A percentile compares a stretch with the other conserved stretches of the same genome.
phyloP scores from a whole-genome alignment of 1,140 invertebrate species.

The Lepidurus packardi region DNA sequence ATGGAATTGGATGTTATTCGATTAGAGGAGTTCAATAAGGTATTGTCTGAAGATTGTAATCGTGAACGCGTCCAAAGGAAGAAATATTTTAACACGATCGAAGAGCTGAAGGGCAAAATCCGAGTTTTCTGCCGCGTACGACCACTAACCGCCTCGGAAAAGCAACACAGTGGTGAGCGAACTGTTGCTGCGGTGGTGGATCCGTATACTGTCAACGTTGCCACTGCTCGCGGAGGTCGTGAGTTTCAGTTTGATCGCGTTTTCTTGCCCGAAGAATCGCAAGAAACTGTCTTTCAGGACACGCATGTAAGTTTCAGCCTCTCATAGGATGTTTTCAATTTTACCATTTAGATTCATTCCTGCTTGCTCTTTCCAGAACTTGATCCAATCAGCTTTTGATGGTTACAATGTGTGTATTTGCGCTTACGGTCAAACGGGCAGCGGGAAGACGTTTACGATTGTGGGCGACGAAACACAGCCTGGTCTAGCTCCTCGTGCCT shows the following conservation, averaged over 20 bases:
- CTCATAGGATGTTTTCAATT: not conserved
- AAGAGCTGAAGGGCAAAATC: slow-evolving; percentile 53
- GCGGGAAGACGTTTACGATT: slow-evolving; percentile 49
- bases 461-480: slow-evolving; percentile 39
- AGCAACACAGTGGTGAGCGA: slow-evolving; percentile 34
- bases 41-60: slow-evolving; percentile 48
- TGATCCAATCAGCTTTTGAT: slow-evolving; percentile 71
- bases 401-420: slow-evolving; percentile 95
- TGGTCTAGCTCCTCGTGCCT: slow-evolving; percentile 41
- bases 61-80: slow-evolving; percentile 48
- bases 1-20: slow-evolving; percentile 38
- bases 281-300: slow-evolving; percentile 54
- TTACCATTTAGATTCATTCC: slow-evolving; percentile 16
- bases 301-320: slow-evolving; percentile 36
- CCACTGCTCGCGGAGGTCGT: slow-evolving; percentile 38
- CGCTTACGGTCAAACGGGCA: slow-evolving; percentile 92
- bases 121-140: slow-evolving; percentile 47
- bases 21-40: slow-evolving; percentile 44
- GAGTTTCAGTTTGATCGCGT: slow-evolving; percentile 75
- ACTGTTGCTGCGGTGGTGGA: slow-evolving; percentile 39
- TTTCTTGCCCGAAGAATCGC: slow-evolving; percentile 61
- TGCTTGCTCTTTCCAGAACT: slow-evolving; percentile 24
- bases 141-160: slow-evolving; percentile 34
- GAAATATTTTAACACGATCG: slow-evolving; percentile 52
- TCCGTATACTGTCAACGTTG: slow-evolving; percentile 39